Percentiles rank a stretch among this genome's conserved stretches.
Evolutionary conservation across 2,888 invertebrate genomes (phyloP).

Genomic region (Galerucella pusilla): DNA sequence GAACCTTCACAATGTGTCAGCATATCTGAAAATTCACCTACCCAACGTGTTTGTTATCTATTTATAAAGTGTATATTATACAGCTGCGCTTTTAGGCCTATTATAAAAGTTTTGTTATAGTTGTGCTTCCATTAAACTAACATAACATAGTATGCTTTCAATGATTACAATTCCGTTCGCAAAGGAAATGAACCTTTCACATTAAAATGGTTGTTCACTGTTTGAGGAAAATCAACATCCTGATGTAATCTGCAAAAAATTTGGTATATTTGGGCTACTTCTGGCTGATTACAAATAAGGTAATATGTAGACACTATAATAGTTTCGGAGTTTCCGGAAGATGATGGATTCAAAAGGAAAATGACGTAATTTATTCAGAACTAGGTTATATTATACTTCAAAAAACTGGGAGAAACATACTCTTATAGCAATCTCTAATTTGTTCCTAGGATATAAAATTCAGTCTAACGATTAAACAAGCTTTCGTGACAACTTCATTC

Average conservation of each 20-base stretch:
- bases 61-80: background rate
- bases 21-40: background rate
- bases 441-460: too few species aligned
- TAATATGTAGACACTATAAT: too few species aligned
- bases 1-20: background rate
- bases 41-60: background rate
- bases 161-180: background rate
- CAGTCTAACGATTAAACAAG: too few species aligned
- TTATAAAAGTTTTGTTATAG: background rate
- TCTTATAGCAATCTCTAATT: too few species aligned
- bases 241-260: background rate
- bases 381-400: too few species aligned
- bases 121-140: background rate
- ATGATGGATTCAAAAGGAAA: too few species aligned
- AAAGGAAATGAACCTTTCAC: background rate
- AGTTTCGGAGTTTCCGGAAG: too few species aligned
- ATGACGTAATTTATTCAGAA: too few species aligned
- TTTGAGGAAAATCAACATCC: background rate
- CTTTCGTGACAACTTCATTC: too few species aligned
- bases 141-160: background rate
- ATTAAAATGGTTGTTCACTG: background rate
- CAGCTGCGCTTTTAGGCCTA: background rate
- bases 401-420: too few species aligned
- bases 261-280: too few species aligned
- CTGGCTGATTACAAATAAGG: too few species aligned